Conservation (phyloP, 2,888 invertebrate species). For the Parochlus steinenii region DNA sequence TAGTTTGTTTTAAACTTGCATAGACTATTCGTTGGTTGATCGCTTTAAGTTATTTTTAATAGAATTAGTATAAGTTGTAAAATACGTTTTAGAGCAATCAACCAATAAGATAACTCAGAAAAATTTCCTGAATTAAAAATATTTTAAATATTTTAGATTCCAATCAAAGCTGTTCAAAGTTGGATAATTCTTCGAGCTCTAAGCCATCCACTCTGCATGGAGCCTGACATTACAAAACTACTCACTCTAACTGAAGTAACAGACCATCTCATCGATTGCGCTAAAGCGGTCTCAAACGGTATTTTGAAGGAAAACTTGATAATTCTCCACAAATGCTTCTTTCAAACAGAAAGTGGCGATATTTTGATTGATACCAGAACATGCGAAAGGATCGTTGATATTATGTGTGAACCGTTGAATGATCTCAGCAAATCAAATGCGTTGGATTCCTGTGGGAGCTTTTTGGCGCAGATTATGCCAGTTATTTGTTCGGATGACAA, state of each 20-base stretch:
- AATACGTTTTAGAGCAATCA: no score
- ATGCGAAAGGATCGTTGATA: slow-evolving; percentile 23
- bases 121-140: no score
- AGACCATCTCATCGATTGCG: slow-evolving; percentile 21
- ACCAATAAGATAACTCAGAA: no score
- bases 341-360: slow-evolving; percentile 27
- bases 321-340: slow-evolving; percentile 28
- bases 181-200: slow-evolving; percentile 25
- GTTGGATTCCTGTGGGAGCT: slow-evolving; percentile 34
- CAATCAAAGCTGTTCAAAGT: slow-evolving; percentile 21
- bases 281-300: slow-evolving; percentile 20
- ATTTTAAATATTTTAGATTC: slow-evolving; percentile 19
- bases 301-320: slow-evolving; percentile 23
- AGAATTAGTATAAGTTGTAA: no score
- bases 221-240: slow-evolving; percentile 22
- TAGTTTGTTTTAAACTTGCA: no score
- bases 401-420: slow-evolving; percentile 21
- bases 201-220: slow-evolving; percentile 26
- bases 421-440: slow-evolving; percentile 19
- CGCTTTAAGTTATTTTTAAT: no score
- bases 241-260: slow-evolving; percentile 20
- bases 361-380: slow-evolving; percentile 24
- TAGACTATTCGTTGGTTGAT: no score
- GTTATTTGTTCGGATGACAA: slow-evolving; percentile 32
- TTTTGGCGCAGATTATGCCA: slow-evolving; percentile 35